phyloP scores from a whole-genome alignment of 1,140 invertebrate genomes.

The Hyles vespertilio region DNA sequence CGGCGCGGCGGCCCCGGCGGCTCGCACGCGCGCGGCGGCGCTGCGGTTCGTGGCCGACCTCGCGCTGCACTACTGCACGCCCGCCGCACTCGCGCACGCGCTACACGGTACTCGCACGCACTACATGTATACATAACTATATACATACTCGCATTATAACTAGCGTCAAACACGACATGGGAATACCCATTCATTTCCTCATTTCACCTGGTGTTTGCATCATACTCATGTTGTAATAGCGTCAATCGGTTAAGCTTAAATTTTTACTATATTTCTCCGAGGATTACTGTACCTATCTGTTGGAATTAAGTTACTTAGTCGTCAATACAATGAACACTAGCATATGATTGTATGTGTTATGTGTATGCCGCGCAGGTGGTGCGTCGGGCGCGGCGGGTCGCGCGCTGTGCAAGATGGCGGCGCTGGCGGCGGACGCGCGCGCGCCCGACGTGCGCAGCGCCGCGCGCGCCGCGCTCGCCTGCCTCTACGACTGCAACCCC shows the following conservation, averaged over 20 bases:
- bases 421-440: slow-evolving; percentile 82
- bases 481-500: slow-evolving; percentile 91
- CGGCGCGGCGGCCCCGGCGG: slow-evolving; percentile 92
- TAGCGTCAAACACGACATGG: too few relatives aligned
- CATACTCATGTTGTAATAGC: too few relatives aligned
- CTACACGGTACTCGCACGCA: slow-evolving; percentile 41
- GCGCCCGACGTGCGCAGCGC: slow-evolving; percentile 87
- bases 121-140: background rate
- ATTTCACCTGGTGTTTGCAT: too few relatives aligned
- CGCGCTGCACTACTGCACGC: slow-evolving; percentile 76
- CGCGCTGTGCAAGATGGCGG: slow-evolving; percentile 82
- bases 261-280: too few relatives aligned
- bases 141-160: background rate
- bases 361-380: slow-evolving; percentile 33
- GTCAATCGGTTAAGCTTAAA: too few relatives aligned
- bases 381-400: slow-evolving; percentile 55
- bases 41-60: slow-evolving; percentile 85
- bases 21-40: slow-evolving; percentile 87
- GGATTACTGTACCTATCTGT: too few relatives aligned
- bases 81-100: slow-evolving; percentile 64
- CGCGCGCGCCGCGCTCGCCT: slow-evolving; percentile 87
- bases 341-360: background rate
- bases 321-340: background rate
- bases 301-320: too few relatives aligned
- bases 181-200: too few relatives aligned